Evolutionary conservation across 1,140 invertebrate species (phyloP).

Genomic region (Cyrtorhinus lividipennis): DNA sequence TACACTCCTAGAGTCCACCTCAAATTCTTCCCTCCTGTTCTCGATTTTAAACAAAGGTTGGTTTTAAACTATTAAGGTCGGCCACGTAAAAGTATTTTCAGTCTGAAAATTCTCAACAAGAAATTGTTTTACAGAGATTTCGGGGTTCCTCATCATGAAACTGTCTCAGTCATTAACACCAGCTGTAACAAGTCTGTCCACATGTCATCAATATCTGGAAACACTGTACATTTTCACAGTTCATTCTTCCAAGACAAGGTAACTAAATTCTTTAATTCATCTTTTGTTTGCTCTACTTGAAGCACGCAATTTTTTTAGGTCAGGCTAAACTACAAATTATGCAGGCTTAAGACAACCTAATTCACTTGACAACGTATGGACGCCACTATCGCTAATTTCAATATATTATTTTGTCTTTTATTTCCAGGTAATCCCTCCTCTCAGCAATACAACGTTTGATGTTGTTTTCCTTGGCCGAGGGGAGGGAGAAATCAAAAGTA

Average conservation of each 20-base stretch:
- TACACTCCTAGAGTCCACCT: conserved; percentile 30
- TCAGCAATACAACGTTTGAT: conserved; percentile 86
- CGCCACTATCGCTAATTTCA: no score
- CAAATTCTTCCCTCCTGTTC: conserved; percentile 43
- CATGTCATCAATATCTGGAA: conserved; percentile 73
- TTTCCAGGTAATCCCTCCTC: conserved; percentile 63
- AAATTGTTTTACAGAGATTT: conserved; percentile 46
- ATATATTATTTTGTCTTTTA: neutral
- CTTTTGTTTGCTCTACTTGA: no score
- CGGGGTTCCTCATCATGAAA: conserved; percentile 64
- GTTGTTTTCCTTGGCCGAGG: conserved; percentile 86
- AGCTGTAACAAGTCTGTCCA: conserved; percentile 61
- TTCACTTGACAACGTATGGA: no score
- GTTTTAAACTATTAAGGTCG: conserved; percentile 25
- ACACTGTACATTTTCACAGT: conserved; percentile 76
- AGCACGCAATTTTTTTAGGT: no score
- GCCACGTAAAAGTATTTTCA: no score
- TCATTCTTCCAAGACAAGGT: conserved; percentile 86
- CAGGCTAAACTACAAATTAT: no score
- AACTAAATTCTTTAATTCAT: conserved; percentile 19
- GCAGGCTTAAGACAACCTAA: no score
- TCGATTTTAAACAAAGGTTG: conserved; percentile 55
- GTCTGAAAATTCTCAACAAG: no score
- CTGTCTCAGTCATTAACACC: conserved; percentile 63
- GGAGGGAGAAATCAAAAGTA: conserved; percentile 73